Conservation (phyloP, 2,888 invertebrate genomes). For the Myopa tessellatipennis region DNA sequence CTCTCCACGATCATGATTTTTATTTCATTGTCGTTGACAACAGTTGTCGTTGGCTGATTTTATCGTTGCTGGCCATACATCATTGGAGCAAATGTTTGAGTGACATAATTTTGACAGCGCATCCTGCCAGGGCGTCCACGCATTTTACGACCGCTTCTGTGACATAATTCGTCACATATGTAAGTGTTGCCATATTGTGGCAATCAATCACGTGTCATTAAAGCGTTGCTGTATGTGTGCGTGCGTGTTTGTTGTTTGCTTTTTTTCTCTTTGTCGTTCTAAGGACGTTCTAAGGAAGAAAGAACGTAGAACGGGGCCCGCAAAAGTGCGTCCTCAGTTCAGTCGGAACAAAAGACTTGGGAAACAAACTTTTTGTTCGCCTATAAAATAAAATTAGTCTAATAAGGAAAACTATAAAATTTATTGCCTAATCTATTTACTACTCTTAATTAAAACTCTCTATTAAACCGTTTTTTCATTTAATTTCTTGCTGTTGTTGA, state of each 20-base stretch:
- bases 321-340: no score
- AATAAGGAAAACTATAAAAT: no score
- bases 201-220: not conserved
- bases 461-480: no score
- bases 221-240: not conserved
- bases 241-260: no score
- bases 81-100: slow-evolving; percentile 6
- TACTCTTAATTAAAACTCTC: no score
- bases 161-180: not conserved
- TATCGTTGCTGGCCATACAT: not conserved
- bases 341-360: no score
- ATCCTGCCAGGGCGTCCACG: not conserved
- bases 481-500: no score
- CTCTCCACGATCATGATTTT: not conserved
- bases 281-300: not conserved
- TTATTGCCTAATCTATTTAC: no score
- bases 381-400: no score
- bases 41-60: not conserved
- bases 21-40: slow-evolving; percentile 23
- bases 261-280: no score
- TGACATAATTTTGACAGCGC: slow-evolving; percentile 31
- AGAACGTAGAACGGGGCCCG: not conserved
- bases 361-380: no score
- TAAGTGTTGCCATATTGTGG: not conserved
- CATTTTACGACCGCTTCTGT: not conserved